Conservation (phyloP, 2,888 invertebrate species). For the Cabera pusaria region DNA sequence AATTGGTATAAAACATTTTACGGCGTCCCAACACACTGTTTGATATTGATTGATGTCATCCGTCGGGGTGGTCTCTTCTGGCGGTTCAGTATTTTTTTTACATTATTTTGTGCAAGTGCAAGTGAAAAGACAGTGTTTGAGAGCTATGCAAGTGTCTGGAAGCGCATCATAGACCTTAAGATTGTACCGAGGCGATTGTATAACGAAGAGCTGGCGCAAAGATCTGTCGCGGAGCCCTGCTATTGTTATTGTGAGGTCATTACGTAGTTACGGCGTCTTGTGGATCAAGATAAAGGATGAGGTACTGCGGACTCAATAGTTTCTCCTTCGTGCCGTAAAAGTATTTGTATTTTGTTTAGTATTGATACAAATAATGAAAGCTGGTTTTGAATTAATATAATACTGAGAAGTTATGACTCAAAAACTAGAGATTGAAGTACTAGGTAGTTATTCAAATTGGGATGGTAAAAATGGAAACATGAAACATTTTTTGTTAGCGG, state of each 20-base stretch:
- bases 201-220: neutral
- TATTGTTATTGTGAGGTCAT: constrained; percentile 21
- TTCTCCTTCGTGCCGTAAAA: no score
- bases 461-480: no score
- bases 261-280: constrained; percentile 20
- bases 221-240: neutral
- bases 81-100: constrained; percentile 47
- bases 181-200: neutral
- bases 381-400: no score
- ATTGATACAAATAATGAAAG: no score
- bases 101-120: constrained; percentile 48
- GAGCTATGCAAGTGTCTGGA: constrained; percentile 27
- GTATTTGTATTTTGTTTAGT: no score
- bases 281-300: neutral
- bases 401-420: no score
- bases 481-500: no score
- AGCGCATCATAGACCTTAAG: constrained; percentile 18
- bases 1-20: constrained; percentile 23
- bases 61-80: constrained; percentile 52
- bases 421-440: no score
- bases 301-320: neutral
- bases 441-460: no score
- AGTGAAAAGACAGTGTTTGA: constrained; percentile 27
- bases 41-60: constrained; percentile 69
- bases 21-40: constrained; percentile 37